Base-by-base conservation (phyloP, 2,888 invertebrate genomes). In the Branchipolynoe longqiensis region DNA sequence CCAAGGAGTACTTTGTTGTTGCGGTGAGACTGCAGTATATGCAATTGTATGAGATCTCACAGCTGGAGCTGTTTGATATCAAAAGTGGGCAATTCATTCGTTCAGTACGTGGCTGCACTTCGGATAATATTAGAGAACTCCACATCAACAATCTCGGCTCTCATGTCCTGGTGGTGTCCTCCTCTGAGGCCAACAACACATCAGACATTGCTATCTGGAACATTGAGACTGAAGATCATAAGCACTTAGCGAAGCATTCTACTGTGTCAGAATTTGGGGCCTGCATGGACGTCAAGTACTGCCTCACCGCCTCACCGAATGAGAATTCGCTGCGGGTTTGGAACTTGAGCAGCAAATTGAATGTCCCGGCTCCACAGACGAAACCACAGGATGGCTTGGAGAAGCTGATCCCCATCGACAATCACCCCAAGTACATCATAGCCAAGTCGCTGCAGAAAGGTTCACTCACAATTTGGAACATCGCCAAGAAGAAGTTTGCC, bases 191-290 rank as follows among this genome's bases (percentile, higher is more conserved):
- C 73, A 89, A 85, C 54, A 90, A 90, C 69, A 90, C 90, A 12
- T 92, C 93, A 0, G 91, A 93, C 87, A 90, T 93, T 25, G 92
- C 91, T 22, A 88, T 92, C 0, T 93, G 93, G 92, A 93, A 93
- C 86, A 87, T 93, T 56, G 93, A 93, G 88, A 93, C 93, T 0
- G 92, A 93, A 85, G 93, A 93, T 82, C 93, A 93, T 88, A 93
- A 93, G 86, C 93, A 93, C 88, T 86, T 93, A n/a, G 92, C 92
- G 3, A 87, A 89, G 6, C 93, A 93, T 86, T 88, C 91, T 41
- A 89, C 90, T 0, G 89, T 91, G 22, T 90, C 91, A 36, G 87
- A 89, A 8, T 88, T 92, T 58, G 90, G 91, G 22, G 92, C 92
- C 25, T 91, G 92, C 84, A 87, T 89, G 0, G 92, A 93, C 84